A percentile compares a stretch with the other conserved stretches of the same genome.
Evolutionary conservation across 2,888 invertebrate genomes (phyloP).

Genomic region (Drosophila atripex): DNA sequence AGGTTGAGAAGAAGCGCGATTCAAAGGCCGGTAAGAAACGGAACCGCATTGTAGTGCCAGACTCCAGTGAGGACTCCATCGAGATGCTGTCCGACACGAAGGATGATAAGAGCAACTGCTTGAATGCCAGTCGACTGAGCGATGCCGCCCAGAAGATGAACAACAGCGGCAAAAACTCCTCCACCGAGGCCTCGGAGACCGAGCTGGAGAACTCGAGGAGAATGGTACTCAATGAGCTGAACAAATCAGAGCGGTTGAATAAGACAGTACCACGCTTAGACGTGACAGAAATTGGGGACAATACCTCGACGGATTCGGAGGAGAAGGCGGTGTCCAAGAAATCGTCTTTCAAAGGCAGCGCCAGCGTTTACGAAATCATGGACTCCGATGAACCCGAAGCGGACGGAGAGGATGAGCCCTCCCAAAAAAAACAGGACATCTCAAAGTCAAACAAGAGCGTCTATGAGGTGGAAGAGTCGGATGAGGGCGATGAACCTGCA

Average conservation of each 20-base stretch:
- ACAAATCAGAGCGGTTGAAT: conserved; percentile 52
- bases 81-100: conserved; percentile 3
- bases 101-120: conserved; percentile 23
- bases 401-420: background rate
- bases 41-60: conserved; percentile 48
- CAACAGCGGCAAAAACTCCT: conserved; percentile 9
- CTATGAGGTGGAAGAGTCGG: background rate
- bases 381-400: conserved; percentile 13
- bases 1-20: background rate
- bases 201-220: conserved; percentile 40
- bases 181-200: conserved; percentile 1
- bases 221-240: conserved; percentile 35
- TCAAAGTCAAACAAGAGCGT: background rate
- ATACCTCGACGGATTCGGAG: conserved; percentile 7
- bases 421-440: background rate
- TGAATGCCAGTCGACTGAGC: conserved; percentile 46
- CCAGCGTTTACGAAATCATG: conserved; percentile 17
- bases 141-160: conserved; percentile 47
- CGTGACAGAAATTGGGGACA: conserved; percentile 8
- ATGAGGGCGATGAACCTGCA: conserved; percentile 11
- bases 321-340: background rate
- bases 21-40: conserved; percentile 31
- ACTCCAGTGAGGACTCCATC: conserved; percentile 40
- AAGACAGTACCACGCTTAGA: conserved; percentile 52
- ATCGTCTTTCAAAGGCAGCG: background rate